Evolutionary conservation across 2,888 invertebrate genomes (phyloP), one percentile per base, ranked within the genome.

Genomic region (Chalcosyrphus nemorum): DNA sequence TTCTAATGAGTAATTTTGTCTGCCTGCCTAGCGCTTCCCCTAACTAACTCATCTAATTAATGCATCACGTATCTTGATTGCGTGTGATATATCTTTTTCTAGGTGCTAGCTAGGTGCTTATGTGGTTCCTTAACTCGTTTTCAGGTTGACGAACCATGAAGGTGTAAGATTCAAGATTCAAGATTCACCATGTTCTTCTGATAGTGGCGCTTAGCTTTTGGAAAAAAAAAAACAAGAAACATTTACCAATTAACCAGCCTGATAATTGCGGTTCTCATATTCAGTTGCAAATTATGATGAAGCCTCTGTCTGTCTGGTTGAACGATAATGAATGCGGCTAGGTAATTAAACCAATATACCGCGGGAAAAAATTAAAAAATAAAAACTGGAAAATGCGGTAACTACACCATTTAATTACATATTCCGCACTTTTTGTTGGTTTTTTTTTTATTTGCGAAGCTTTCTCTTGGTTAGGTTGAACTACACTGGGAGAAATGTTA

Each of bases 81-180:
- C 66, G 41, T 52, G 66, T 54, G 54, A 68, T 68, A 43, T 43
- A 68, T 68, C 66, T 29, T 27, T 41, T 17, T n/a, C n/a, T n/a
- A n/a, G n/a, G n/a, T n/a, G n/a, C n/a, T n/a, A n/a, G n/a, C n/a
- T 3, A n/a, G 15, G 9, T 38, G 7, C 15, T 13, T 19, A 52
- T 6, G 38, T 1, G 52, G n/a, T 19, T 29, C n/a, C 15, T 52
- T 41, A 29, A 19, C 32, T n/a, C 15, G 7, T 75, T 66, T 76
- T 76, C 66, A 57, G 76, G 56, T 76, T 57, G 76, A 76, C 76
- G 76, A 66, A 76, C 76, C 76, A 59, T 76, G 66, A 76, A 76
- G 66, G 57, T 59, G 76, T 70, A 27, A 45, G 45, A 57, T 21
- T 6, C 27, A 52, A 19, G 24, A 19, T n/a, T n/a, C n/a, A n/a